Evolutionary conservation across 1,140 invertebrate genomes (phyloP).

Genomic region (Geopemphigus sp.): DNA sequence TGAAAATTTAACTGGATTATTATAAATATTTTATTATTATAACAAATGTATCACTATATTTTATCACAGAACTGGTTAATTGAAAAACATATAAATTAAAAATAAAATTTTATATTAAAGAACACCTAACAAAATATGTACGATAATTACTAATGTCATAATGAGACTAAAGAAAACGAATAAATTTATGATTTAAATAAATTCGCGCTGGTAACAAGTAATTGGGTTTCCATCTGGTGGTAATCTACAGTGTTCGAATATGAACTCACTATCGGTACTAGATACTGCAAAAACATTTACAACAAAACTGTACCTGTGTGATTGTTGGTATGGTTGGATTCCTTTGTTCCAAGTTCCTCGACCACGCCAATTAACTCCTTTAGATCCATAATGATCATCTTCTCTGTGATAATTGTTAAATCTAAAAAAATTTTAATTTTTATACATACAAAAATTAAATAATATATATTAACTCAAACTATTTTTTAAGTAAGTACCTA

Average conservation of each 20-base stretch:
- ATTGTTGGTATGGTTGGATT: constrained; percentile 39
- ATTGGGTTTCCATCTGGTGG: constrained; percentile 45
- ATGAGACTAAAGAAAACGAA: neutral
- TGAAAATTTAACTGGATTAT: neutral
- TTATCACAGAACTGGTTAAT: constrained; percentile 18
- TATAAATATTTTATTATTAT: neutral
- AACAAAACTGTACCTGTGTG: constrained; percentile 49
- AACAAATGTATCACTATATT: constrained; percentile 29
- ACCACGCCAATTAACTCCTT: constrained; percentile 42
- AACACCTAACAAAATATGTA: constrained; percentile 14
- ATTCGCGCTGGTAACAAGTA: constrained; percentile 24
- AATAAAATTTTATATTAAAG: neutral
- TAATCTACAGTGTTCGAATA: constrained; percentile 46
- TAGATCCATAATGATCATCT: constrained; percentile 35
- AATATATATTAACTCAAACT: neutral
- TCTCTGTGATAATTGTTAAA: constrained; percentile 37
- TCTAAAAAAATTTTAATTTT: too few species aligned
- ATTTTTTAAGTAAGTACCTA: constrained; percentile 1
- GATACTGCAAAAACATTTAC: constrained; percentile 49
- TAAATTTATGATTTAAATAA: constrained; percentile 24
- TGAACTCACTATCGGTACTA: constrained; percentile 48
- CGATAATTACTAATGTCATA: neutral
- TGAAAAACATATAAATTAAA: neutral
- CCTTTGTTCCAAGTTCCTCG: constrained; percentile 35
- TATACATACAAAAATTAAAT: neutral